Conservation (phyloP, 2,888 invertebrate species). For the Drepana falcataria region DNA sequence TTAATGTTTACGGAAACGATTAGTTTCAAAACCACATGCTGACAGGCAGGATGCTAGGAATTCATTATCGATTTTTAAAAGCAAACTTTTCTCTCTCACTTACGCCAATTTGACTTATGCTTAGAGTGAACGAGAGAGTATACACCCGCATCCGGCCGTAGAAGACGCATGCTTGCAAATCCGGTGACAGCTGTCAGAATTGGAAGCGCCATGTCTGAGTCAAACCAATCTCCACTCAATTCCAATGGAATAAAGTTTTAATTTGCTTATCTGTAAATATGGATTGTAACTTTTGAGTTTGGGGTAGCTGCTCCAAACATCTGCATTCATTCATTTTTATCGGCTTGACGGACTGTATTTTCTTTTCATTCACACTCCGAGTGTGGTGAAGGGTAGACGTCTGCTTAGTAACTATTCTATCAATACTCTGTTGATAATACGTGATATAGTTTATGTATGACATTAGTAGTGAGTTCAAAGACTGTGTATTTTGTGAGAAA, state of each 20-base stretch:
- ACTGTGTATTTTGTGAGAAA: background rate
- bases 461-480: background rate
- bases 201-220: accelerated
- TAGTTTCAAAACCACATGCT: conserved; percentile 71
- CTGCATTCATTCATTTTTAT: conserved; percentile 33
- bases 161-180: conserved; percentile 46
- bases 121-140: conserved; percentile 26
- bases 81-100: conserved; percentile 31
- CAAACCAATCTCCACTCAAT: conserved; percentile 10
- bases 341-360: background rate
- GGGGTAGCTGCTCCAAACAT: conserved; percentile 18
- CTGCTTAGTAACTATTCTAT: background rate
- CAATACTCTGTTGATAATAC: background rate
- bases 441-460: background rate
- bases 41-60: conserved; percentile 70
- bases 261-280: conserved; percentile 3
- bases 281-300: conserved; percentile 6
- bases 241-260: accelerated
- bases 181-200: background rate
- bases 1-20: conserved; percentile 59
- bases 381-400: background rate
- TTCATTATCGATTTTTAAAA: conserved; percentile 70
- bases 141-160: conserved; percentile 44
- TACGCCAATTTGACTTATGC: conserved; percentile 4
- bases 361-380: conserved; percentile 5